A percentile compares a stretch with the other conserved stretches of the same genome.
Evolutionary conservation across 2,113 vertebrate species (phyloP).

Genomic region (Oncorhynchus mykiss): DNA sequence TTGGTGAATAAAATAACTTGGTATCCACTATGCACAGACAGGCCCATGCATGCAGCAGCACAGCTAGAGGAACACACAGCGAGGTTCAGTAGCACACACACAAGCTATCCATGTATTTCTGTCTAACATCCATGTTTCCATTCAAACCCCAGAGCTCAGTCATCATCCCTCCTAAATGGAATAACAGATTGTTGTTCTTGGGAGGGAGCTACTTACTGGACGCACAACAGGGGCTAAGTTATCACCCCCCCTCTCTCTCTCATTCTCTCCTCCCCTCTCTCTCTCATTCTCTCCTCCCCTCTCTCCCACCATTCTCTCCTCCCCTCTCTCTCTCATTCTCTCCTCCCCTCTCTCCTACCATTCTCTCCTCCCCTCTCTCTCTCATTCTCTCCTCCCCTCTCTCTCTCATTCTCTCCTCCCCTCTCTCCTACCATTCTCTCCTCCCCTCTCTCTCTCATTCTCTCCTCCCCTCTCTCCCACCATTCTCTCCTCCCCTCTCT

Average conservation of each 20-base stretch:
- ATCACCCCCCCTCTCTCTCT: neutral
- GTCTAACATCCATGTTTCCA: neutral
- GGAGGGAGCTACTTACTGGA: constrained; percentile 17
- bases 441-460: no score
- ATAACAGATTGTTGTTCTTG: constrained; percentile 59
- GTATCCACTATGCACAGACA: neutral
- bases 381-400: no score
- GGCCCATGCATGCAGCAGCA: neutral
- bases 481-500: no score
- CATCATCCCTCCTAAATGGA: constrained; percentile 37
- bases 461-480: no score
- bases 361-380: no score
- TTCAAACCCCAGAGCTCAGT: neutral
- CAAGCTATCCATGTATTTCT: neutral
- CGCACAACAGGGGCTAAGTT: constrained; percentile 4
- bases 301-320: neutral
- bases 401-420: no score
- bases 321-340: no score
- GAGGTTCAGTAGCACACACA: neutral
- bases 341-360: no score
- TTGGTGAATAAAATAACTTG: no score
- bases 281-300: neutral
- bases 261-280: neutral
- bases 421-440: no score
- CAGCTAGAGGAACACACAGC: neutral